phyloP scores from a whole-genome alignment of 2,113 vertebrate genomes.

The Cephalopterus ornatus region DNA sequence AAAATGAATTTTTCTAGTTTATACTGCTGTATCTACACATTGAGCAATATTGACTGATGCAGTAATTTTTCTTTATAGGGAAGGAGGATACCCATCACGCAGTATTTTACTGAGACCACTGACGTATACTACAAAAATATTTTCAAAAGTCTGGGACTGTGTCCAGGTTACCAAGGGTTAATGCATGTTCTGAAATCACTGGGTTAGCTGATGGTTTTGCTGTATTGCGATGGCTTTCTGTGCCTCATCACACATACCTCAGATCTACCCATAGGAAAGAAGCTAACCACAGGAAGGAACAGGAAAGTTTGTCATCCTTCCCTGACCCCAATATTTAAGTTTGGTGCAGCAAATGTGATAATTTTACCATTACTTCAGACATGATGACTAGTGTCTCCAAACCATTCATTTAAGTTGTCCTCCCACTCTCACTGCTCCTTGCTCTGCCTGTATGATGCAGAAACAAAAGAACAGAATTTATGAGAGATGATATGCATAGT shows the following conservation, averaged over 20 bases:
- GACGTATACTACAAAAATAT: neutral
- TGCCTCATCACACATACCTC: neutral
- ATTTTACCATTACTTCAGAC: conserved; percentile 27
- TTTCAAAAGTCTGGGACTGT: neutral
- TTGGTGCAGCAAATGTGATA: neutral
- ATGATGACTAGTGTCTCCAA: conserved; percentile 7
- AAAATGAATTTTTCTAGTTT: neutral
- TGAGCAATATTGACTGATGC: neutral
- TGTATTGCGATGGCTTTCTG: neutral
- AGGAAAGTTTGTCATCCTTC: neutral
- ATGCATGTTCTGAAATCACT: neutral
- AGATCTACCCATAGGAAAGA: neutral
- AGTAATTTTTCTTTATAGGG: neutral
- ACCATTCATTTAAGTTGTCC: conserved; percentile 57
- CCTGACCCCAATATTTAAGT: conserved; percentile 24
- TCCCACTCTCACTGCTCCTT: conserved; percentile 51
- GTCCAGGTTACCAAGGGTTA: neutral
- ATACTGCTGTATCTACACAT: neutral
- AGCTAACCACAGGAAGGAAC: neutral
- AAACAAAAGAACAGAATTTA: conserved; percentile 46
- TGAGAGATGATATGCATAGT: neutral
- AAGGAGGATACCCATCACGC: neutral
- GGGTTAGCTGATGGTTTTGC: neutral
- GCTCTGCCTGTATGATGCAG: conserved; percentile 6
- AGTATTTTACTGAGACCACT: neutral